Evolutionary conservation across 2,113 vertebrate species (phyloP).

Genomic region (Plectropomus leopardus): DNA sequence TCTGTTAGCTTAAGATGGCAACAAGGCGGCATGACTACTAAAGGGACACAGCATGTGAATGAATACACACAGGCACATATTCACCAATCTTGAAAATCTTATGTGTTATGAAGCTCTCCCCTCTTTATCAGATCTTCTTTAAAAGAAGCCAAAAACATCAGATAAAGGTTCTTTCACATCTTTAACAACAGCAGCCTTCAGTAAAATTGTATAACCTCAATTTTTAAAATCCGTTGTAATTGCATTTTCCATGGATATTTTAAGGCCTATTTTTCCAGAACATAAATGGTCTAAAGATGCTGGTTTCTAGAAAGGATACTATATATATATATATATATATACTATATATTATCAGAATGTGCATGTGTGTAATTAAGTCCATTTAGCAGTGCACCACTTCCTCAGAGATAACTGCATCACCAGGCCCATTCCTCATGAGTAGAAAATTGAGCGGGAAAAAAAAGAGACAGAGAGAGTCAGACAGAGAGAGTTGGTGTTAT

Average conservation of each 20-base stretch:
- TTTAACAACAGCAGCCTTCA: neutral
- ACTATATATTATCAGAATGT: neutral
- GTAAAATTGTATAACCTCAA: neutral
- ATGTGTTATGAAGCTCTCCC: conserved; percentile 15
- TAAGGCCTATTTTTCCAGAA: conserved; percentile 20
- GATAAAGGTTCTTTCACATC: conserved; percentile 24
- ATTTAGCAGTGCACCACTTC: neutral
- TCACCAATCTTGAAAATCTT: conserved; percentile 16
- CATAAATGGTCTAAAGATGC: neutral
- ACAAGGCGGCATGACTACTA: conserved; percentile 15
- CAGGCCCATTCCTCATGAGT: neutral
- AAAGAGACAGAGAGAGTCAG: neutral
- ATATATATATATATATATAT: too few species aligned
- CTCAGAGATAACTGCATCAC: neutral
- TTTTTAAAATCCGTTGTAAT: neutral
- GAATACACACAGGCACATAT: conserved; percentile 28
- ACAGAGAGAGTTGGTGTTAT: conserved; percentile 18
- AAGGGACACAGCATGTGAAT: conserved; percentile 26
- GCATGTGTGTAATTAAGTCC: neutral
- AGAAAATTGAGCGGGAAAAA: neutral
- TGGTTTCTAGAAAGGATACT: conserved; percentile 23
- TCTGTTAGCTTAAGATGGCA: conserved; percentile 52
- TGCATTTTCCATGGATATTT: neutral
- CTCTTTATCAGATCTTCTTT: conserved; percentile 28
- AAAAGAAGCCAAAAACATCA: conserved; percentile 5